Conservation (phyloP, 2,797 vertebrate species). For the Dryobates pubescens region DNA sequence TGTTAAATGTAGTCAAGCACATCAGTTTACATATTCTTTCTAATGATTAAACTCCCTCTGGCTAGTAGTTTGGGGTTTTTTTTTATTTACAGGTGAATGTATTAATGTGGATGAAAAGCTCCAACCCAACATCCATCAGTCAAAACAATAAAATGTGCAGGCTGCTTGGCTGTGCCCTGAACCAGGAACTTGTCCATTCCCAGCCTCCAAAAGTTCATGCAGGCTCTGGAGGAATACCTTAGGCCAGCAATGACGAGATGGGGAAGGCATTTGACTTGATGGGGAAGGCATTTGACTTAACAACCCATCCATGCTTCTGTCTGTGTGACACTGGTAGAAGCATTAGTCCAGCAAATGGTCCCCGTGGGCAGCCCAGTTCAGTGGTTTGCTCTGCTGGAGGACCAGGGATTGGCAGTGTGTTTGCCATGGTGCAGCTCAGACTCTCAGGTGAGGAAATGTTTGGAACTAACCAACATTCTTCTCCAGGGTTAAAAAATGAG, state of each 20-base stretch:
- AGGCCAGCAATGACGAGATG: neutral
- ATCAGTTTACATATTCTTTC: slow-evolving; percentile 43
- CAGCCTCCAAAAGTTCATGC: neutral
- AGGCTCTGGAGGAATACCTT: neutral
- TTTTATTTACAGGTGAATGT: neutral
- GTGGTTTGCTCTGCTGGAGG: rapidly evolving
- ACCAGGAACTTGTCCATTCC: neutral
- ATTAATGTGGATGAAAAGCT: neutral
- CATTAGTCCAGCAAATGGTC: neutral
- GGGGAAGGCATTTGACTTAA: neutral
- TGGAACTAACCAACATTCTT: rapidly evolving
- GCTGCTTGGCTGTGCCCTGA: neutral
- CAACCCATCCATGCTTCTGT: neutral
- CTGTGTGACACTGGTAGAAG: neutral
- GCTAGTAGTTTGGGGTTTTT: neutral
- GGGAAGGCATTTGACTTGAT: neutral
- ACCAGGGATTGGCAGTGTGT: rapidly evolving
- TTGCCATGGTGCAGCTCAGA: rapidly evolving
- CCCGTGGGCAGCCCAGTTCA: neutral
- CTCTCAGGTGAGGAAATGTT: neutral
- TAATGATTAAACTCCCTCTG: slow-evolving; percentile 26
- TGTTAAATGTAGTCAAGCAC: slow-evolving; percentile 56
- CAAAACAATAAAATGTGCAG: rapidly evolving
- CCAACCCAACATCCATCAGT: neutral
- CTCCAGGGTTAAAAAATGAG: neutral